A percentile compares a stretch with the other conserved stretches of the same genome.
Evolutionary conservation across 1,140 invertebrate species (phyloP).

Genomic region (Charaxes varanes): DNA sequence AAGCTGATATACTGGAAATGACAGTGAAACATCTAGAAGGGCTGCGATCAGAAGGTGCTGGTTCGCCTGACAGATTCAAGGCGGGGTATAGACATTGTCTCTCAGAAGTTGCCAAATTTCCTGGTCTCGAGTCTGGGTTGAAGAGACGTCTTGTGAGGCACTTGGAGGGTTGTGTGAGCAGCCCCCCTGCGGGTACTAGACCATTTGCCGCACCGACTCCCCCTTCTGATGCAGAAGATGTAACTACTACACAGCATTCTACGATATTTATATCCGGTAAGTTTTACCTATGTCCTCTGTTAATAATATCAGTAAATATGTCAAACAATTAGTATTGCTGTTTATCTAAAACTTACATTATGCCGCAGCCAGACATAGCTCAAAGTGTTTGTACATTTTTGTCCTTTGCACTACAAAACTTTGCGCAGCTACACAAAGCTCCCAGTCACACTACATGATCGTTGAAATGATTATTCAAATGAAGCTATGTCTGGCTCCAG

Average conservation of each 20-base stretch:
- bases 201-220: constrained; percentile 75
- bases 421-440: too few species aligned
- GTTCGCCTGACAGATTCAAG: constrained; percentile 89
- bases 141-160: constrained; percentile 83
- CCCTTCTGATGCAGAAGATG: constrained; percentile 74
- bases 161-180: constrained; percentile 80
- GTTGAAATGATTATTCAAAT: too few species aligned
- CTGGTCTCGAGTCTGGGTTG: constrained; percentile 81
- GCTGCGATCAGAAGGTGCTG: constrained; percentile 84
- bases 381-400: too few species aligned
- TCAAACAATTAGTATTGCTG: too few species aligned
- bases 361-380: too few species aligned
- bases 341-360: too few species aligned
- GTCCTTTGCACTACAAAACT: too few species aligned
- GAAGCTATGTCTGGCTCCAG: too few species aligned
- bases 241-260: constrained; percentile 56
- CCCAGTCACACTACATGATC: too few species aligned
- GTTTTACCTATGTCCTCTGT: too few species aligned
- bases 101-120: constrained; percentile 86
- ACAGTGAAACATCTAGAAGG: constrained; percentile 94
- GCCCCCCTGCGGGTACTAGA: constrained; percentile 49
- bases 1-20: constrained; percentile 97
- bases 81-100: constrained; percentile 93
- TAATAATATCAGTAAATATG: too few species aligned
- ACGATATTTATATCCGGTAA: constrained; percentile 64